Base-by-base conservation (phyloP, 2,797 vertebrate species). In the Chelon auratus region DNA sequence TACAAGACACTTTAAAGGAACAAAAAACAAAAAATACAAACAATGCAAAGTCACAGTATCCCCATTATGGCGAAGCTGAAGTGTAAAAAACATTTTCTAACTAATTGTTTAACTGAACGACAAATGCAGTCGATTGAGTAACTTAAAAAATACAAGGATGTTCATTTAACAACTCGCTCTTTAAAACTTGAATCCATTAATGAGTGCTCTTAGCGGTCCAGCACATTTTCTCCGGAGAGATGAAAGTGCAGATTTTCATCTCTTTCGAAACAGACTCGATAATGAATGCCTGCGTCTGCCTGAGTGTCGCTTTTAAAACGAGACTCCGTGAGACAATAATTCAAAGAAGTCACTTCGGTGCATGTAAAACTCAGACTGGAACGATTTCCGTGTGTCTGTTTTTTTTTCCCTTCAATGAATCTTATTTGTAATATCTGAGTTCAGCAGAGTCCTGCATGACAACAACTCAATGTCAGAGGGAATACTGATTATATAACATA, bases 261-360 rank as follows among this genome's bases (percentile, higher is more conserved):
- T 40, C 22, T 24, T 59, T 77, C 13, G 60, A 73, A 81, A 62
- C 47, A 36, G 52, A 53, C 30, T 14, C 55, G 40, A 18, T 68
- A 77, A 76, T 77, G 59, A 60, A 55, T 54, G 37, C 39, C 62
- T 56, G 30, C 42, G 47, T 68, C 51, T 73, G 59, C 22, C 59
- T 55, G 63, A 81, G 42, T 37, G 55, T 18, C 0, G 12, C 58
- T 65, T 68, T 58, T 30, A 57, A 48, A 51, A 24, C 13, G 2
- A 42, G n/a, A 42, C 17, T 36, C 13, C 11, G 15, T 53, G 13
- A 14, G 30, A 52, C 30, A 48, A 13, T 43, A 40, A 59, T 51
- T 69, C 50, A 63, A n/a, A 58, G 20, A 30, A 11, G 36, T 39
- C 0, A 0, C 13, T n/a, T 63, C n/a, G 36, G 14, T 6, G 13